Base-by-base conservation (phyloP, 2,797 vertebrate genomes). In the Phoebastria nigripes region DNA sequence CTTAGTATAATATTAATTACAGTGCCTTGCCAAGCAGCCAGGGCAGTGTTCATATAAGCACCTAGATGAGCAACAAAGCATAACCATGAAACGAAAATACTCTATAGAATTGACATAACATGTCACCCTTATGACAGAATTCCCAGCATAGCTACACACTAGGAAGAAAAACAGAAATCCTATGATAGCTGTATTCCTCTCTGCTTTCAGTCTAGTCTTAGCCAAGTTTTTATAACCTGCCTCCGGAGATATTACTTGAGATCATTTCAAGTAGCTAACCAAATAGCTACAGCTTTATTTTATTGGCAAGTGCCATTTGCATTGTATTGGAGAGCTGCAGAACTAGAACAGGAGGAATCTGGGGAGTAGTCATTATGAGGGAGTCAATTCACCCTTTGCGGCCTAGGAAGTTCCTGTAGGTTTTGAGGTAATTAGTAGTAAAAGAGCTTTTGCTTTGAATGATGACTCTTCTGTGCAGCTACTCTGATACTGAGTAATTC, bases 31-130 rank as follows among this genome's bases (percentile, higher is more conserved):
- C 81, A 90, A 79, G 77, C 80, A 89, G 56, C 15, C 44, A 84
- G 51, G 58, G 46, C 46, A 74, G 28, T 71, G 77, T 47, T 94
- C 92, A 20, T 62, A 65, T 63, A 87, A 93, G 77, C 89, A 87
- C 37, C 77, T 65, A 78, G 41, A 49, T 66, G 59, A 90, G 21
- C 69, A 83, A 81, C 29, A 87, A 69, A 65, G 20, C 42, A 28
- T 39, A 79, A 82, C 87, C 77, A 54, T 94, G 87, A 87, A 94
- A 87, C 73, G 93, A 72, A 79, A 93, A 87, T 42, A 47, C n/a
- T 81, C 80, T 59, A 78, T 46, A 84, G 77, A 87, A 90, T 19
- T 94, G 81, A 82, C 81, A 55, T 82, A 84, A 72, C 66, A 25
- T 37, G 56, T 81, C 56, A 59, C 28, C 25, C 86, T 29, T 80